Evolutionary conservation across 2,113 vertebrate genomes (phyloP), one percentile per base, ranked within the genome.

Genomic region (Alligator sinensis): DNA sequence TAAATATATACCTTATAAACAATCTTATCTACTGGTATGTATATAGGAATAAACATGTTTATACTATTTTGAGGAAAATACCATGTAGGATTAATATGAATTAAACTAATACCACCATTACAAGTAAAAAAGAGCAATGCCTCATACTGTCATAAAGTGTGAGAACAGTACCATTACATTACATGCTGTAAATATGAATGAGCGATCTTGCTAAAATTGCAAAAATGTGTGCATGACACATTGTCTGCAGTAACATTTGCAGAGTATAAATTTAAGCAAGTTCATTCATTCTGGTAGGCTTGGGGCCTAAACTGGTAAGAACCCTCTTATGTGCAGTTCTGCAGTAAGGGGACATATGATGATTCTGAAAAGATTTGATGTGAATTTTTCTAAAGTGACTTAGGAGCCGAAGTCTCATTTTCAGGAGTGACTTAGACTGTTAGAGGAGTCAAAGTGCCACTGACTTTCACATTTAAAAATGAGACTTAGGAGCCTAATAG

Each of bases 351-450:
- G 79, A 74, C 74, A 84, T 27, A 18, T 4, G 77, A 27, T 76
- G 5, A 76, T 85, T 59, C 74, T 76, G 24, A 80, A 38, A 80
- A 80, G 30, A 30, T 63, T 27, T 14, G 16, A 66, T 15, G 21
- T 38, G 88, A 80, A 54, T 86, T 58, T 80, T 60, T 68, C 59
- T 74, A 60, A 68, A 62, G 60, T 62, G 27, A 62, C 6, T 68
- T 87, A 58, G 9, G 25, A 91, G 34, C 15, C 64, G 62, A 84
- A n/a, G 76, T 93, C 21, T 34, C n/a, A 80, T 82, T 85, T 92
- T 93, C 84, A 89, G 66, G 59, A 88, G 34, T 77, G 87, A 92
- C 77, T 60, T 87, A 83, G n/a, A 24, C 57, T 90, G 82, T 24
- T 54, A 27, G 66, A 91, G 77, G 80, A 84, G 61, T 54, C 58